Percentiles rank a stretch among this genome's conserved stretches.
Conservation (phyloP, 2,888 invertebrate genomes). For the Lottia gigantea region DNA sequence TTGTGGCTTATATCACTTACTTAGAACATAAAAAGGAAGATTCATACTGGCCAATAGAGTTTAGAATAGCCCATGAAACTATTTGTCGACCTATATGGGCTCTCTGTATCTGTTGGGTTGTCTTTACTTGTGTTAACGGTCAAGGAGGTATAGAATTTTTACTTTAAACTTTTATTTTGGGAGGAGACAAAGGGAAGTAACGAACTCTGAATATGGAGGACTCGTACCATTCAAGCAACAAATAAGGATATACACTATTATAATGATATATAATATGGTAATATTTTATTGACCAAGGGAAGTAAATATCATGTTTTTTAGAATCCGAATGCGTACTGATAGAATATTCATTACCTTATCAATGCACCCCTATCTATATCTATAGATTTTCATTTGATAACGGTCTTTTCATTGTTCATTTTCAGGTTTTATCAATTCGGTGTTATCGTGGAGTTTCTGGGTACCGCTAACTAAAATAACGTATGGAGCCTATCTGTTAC, state of each 20-base stretch:
- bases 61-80: conserved; percentile 19
- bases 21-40: conserved; percentile 23
- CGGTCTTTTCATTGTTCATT: neutral
- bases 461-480: conserved; percentile 32
- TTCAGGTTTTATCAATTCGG: conserved; percentile 29
- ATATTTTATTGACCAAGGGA: no score
- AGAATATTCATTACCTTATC: no score
- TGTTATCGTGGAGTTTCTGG: conserved; percentile 35
- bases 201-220: no score
- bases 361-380: no score
- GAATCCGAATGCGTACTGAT: no score
- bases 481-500: conserved; percentile 35
- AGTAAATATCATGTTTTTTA: no score
- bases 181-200: no score
- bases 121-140: conserved; percentile 22
- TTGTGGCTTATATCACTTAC: conserved; percentile 18
- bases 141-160: conserved; percentile 18
- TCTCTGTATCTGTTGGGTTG: conserved; percentile 20
- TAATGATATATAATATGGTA: no score
- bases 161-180: no score
- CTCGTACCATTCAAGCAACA: no score
- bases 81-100: conserved; percentile 24
- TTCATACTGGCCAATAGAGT: conserved; percentile 12
- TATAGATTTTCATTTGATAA: no score
- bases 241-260: no score